A percentile compares a stretch with the other conserved stretches of the same genome.
Evolutionary conservation across 1,140 invertebrate species (phyloP).

Genomic region (Lepeophtheirus salmonis): DNA sequence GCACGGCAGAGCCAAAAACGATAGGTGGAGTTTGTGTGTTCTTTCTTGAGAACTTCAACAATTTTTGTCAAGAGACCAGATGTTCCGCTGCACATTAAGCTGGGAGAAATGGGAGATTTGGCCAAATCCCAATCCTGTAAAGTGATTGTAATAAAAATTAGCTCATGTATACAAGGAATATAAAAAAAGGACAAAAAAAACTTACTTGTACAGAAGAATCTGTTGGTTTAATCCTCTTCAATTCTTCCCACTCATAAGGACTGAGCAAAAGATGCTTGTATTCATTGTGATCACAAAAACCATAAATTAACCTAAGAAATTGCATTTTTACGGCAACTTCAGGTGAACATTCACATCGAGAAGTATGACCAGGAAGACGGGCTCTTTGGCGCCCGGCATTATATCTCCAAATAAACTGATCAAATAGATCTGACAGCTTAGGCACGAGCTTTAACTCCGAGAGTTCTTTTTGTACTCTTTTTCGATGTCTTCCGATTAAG

Average conservation of each 20-base stretch:
- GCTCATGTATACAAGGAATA: too few species aligned
- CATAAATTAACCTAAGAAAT: conserved; percentile 20
- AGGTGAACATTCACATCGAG: conserved; percentile 20
- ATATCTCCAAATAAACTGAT: conserved; percentile 21
- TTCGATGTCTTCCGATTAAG: conserved; percentile 20
- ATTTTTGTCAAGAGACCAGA: conserved; percentile 23
- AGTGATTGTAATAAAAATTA: too few species aligned
- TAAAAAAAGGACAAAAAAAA: too few species aligned
- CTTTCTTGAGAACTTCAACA: conserved; percentile 31
- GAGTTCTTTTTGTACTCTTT: conserved; percentile 19
- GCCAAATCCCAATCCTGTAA: neutral
- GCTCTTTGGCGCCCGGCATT: conserved; percentile 20
- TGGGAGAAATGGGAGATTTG: conserved; percentile 8
- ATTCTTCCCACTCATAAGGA: conserved; percentile 18
- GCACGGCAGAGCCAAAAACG: conserved; percentile 33
- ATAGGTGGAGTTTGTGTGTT: conserved; percentile 21
- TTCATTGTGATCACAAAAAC: conserved; percentile 21
- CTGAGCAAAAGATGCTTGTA: conserved; percentile 21
- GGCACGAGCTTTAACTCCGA: conserved; percentile 20
- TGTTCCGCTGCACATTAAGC: conserved; percentile 19
- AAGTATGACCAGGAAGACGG: conserved; percentile 20
- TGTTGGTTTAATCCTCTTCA: conserved; percentile 8
- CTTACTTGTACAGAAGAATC: neutral
- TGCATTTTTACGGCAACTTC: conserved; percentile 21
- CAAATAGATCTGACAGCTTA: conserved; percentile 19